phyloP scores from a whole-genome alignment of 2,113 vertebrate genomes.

The Halcyon senegalensis region DNA sequence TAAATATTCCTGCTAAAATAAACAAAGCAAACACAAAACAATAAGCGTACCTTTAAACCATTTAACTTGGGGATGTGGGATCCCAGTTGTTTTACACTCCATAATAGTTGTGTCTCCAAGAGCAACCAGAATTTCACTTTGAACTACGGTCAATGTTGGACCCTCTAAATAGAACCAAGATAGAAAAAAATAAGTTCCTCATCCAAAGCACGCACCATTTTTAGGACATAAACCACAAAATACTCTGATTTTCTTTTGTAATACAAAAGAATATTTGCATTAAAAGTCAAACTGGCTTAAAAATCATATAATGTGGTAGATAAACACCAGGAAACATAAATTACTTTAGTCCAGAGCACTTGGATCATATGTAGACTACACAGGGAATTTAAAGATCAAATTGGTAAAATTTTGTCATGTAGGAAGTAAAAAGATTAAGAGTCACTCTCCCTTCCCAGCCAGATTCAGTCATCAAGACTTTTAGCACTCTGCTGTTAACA shows the following conservation, averaged over 20 bases:
- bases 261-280: neutral
- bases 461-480: neutral
- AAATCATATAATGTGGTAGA: neutral
- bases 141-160: slow-evolving; percentile 82
- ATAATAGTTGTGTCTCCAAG: slow-evolving; percentile 87
- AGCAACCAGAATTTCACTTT: slow-evolving; percentile 86
- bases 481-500: neutral
- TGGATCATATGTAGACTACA: neutral
- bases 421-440: neutral
- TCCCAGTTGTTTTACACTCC: slow-evolving; percentile 88
- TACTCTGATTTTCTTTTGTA: neutral
- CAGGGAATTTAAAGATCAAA: neutral
- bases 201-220: neutral
- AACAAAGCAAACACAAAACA: neutral
- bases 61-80: slow-evolving; percentile 86
- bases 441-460: neutral
- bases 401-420: neutral
- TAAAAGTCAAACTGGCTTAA: neutral
- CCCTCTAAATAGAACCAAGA: slow-evolving; percentile 77
- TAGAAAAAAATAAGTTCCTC: neutral
- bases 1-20: neutral
- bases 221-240: neutral
- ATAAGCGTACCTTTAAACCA: slow-evolving; percentile 93
- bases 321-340: neutral
- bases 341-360: neutral